phyloP scores from a whole-genome alignment of 2,113 vertebrate genomes.

The Tor tambroides region DNA sequence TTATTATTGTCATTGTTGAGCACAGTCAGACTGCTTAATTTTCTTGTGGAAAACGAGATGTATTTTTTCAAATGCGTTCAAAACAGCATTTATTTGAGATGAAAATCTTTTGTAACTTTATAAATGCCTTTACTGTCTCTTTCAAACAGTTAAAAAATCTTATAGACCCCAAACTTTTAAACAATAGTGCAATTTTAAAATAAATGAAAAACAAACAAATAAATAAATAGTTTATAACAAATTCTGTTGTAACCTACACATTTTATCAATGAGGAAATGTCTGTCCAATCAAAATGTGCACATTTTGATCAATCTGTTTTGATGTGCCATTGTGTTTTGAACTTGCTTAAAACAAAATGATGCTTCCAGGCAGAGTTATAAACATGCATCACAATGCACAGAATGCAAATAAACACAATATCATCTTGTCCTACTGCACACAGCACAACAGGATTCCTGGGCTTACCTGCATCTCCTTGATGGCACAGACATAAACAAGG shows the following conservation, averaged over 20 bases:
- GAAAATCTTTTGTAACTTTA: too few relatives aligned
- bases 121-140: not conserved
- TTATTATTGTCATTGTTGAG: too few relatives aligned
- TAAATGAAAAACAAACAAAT: not conserved
- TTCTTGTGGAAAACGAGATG: too few relatives aligned
- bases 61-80: too few relatives aligned
- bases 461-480: conserved; percentile 98
- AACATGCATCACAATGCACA: conserved; percentile 30
- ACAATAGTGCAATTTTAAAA: not conserved
- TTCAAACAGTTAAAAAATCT: not conserved
- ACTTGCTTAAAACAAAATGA: not conserved
- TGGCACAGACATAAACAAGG: conserved; percentile 81
- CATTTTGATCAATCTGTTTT: too few relatives aligned
- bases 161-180: not conserved
- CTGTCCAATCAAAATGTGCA: not conserved
- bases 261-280: not conserved
- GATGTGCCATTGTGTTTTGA: too few relatives aligned
- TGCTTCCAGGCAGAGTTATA: not conserved
- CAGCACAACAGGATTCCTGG: conserved; percentile 58
- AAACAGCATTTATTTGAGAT: too few relatives aligned
- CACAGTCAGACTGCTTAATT: too few relatives aligned
- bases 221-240: not conserved
- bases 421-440: conserved; percentile 43
- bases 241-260: not conserved
- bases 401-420: not conserved